These are phyloP conservation scores for Porphyrio hochstetteri DNA, from an alignment of 2,113 vertebrate genomes.

Conservation along the genomic window DNA sequence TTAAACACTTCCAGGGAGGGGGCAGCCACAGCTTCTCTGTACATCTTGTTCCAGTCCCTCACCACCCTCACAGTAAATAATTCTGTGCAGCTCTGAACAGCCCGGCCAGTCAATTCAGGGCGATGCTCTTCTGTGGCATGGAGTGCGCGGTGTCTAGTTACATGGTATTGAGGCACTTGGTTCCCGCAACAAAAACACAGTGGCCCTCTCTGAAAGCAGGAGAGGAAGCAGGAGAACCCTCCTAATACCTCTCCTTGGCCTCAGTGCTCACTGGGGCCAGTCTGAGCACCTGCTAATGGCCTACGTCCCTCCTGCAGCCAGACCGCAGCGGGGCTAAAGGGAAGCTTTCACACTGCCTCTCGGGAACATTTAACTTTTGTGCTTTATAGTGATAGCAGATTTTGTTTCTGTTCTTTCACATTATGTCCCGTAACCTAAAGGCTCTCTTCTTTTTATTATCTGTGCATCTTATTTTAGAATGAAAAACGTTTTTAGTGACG, in stretches of 20 bases:
- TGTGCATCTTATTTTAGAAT: background rate
- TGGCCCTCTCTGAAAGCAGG: background rate
- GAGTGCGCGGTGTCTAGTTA: background rate
- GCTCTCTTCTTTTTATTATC: background rate
- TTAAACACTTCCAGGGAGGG: too few species aligned
- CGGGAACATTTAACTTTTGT: background rate
- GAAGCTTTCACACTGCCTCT: background rate
- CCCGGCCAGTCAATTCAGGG: background rate
- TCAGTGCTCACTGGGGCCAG: background rate
- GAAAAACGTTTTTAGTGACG: background rate
- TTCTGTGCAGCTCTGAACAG: background rate
- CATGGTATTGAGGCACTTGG: background rate
- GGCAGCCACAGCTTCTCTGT: too few species aligned
- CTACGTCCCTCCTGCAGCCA: background rate
- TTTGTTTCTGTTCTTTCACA: background rate
- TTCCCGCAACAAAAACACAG: background rate
- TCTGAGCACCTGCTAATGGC: background rate
- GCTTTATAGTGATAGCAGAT: background rate
- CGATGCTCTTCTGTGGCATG: background rate
- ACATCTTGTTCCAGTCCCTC: too few species aligned
- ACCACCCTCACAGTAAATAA: too few species aligned
- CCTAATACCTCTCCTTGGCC: background rate
- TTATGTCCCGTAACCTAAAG: background rate
- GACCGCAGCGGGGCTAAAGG: background rate
- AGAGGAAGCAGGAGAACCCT: background rate